Conservation (phyloP, 2,113 vertebrate species). For the Thomomys bottae region DNA sequence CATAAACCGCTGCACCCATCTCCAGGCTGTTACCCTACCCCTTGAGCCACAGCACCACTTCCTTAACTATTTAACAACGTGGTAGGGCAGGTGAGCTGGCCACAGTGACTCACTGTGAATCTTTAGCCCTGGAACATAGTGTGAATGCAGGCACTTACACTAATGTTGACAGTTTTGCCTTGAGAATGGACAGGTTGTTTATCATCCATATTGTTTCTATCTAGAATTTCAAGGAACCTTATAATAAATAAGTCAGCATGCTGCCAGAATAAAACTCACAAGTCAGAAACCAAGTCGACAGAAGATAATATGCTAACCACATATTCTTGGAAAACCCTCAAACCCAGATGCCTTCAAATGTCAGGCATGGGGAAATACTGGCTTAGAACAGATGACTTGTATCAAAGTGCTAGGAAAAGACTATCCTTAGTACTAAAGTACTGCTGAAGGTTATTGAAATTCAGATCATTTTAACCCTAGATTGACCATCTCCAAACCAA, state of each 20-base stretch:
- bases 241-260: neutral
- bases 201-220: neutral
- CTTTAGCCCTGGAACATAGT: neutral
- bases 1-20: too few species aligned
- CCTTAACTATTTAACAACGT: neutral
- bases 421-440: neutral
- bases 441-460: neutral
- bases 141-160: neutral
- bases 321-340: neutral
- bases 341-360: neutral
- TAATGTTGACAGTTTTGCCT: neutral
- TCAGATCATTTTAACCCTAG: neutral
- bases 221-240: neutral
- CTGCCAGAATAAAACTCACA: constrained; percentile 41
- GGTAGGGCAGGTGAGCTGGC: too few species aligned
- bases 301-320: neutral
- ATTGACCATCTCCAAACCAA: neutral
- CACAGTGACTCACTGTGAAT: neutral
- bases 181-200: constrained; percentile 6
- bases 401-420: neutral
- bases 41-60: too few species aligned
- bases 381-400: neutral
- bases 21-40: too few species aligned
- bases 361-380: neutral
- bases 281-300: constrained; percentile 27